Evolutionary conservation across 2,888 invertebrate genomes (phyloP), one percentile per base, ranked within the genome.

Genomic region (Hydropsyche betteni): DNA sequence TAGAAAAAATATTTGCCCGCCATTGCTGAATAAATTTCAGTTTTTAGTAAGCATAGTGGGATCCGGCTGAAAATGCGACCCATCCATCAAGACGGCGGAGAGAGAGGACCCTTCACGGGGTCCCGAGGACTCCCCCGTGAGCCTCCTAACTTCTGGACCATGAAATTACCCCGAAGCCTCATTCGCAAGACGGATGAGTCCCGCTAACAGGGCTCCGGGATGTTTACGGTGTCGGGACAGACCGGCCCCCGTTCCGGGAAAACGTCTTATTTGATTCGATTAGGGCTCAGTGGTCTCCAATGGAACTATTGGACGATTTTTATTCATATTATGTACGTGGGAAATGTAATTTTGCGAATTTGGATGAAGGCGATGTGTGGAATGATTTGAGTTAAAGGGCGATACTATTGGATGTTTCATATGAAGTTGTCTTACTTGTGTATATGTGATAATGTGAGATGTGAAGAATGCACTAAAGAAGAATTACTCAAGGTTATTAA

Each of bases 111-210:
- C 44, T 24, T 16, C 74, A 34, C 44, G 33, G 52, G 58, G 51
- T 36, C 34, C 64, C n/a, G 55, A 16, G 14, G 14, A 51, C 69
- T 69, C 52, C 55, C 71, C 58, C 55, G 53, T 68, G 76, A 75
- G 53, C 76, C 75, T 61, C 68, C 75, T 64, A 69, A 74, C 68
- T 74, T 68, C 74, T 75, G 79, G 79, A 79, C 79, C 79, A 77
- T 79, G 79, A 79, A 79, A 79, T 79, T 79, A 79, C 79, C 79
- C 79, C 74, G 76, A 79, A 79, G 79, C 77, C 79, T 79, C 79
- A 79, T 79, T 79, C 79, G 76, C 72, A 79, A 79, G 79, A 79
- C 79, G 77, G 77, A 79, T 79, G 79, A 77, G 79, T 61, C 75
- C 44, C 70, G 77, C 77, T 77, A 77, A 79, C 79, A 75, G 77